These are phyloP conservation scores for Ridgeia piscesae DNA, from an alignment of 1,140 invertebrate species.

Conservation along the genomic window DNA sequence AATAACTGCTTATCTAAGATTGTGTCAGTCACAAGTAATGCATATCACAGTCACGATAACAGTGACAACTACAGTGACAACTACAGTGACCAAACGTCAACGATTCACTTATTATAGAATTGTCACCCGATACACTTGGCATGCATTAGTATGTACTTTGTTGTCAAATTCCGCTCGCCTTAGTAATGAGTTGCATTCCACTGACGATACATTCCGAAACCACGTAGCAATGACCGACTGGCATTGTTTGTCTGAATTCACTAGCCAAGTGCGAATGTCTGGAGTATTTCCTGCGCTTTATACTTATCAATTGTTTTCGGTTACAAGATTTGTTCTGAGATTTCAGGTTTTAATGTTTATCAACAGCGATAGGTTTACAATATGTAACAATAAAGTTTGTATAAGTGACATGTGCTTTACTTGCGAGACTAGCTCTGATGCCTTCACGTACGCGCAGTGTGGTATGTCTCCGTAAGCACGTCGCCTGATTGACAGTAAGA, in stretches of 20 bases:
- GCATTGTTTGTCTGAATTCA: neutral
- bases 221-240: neutral
- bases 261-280: neutral
- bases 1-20: neutral
- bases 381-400: neutral
- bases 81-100: neutral
- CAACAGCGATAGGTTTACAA: neutral
- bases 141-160: neutral
- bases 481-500: neutral
- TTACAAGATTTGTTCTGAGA: neutral
- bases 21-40: neutral
- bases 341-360: neutral
- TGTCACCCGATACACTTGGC: neutral
- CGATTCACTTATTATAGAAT: neutral
- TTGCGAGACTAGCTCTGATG: neutral
- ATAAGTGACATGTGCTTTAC: neutral
- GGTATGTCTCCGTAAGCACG: neutral
- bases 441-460: neutral
- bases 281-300: neutral
- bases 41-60: neutral
- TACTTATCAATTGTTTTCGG: neutral
- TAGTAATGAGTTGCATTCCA: neutral
- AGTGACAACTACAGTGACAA: neutral
- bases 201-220: neutral
- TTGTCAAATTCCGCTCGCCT: too few species aligned